phyloP scores from a whole-genome alignment of 1,140 invertebrate species.

The Eriosoma lanigerum region DNA sequence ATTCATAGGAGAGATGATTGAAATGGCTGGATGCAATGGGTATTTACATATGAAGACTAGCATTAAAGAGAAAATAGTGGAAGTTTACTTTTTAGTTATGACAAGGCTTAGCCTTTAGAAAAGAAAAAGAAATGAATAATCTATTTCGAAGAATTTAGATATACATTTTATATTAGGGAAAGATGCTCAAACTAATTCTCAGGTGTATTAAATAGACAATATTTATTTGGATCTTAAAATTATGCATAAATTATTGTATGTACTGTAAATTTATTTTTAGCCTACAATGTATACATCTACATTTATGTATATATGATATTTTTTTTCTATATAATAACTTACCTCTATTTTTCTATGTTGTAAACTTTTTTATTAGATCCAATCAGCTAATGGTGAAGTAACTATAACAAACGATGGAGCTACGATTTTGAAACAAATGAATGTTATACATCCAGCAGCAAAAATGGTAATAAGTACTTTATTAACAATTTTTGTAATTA shows the following conservation, averaged over 20 bases:
- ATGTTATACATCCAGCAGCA: slow-evolving; percentile 96
- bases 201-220: no score
- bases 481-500: no score
- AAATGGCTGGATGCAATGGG: neutral
- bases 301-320: no score
- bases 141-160: no score
- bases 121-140: no score
- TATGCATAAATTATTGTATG: no score
- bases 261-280: no score
- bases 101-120: neutral
- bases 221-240: no score
- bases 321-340: no score
- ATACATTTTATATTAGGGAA: no score
- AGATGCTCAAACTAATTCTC: no score
- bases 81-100: neutral
- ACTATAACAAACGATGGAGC: slow-evolving; percentile 99
- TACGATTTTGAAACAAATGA: slow-evolving; percentile 99
- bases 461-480: slow-evolving; percentile 81
- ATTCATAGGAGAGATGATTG: neutral
- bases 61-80: neutral
- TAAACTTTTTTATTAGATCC: slow-evolving; percentile 71
- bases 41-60: neutral
- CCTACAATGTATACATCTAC: no score
- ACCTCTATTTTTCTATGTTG: neutral
- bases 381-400: slow-evolving; percentile 94